Evolutionary conservation across 1,140 invertebrate species (phyloP), one percentile per base, ranked within the genome.

Genomic region (Lepidurus apus): DNA sequence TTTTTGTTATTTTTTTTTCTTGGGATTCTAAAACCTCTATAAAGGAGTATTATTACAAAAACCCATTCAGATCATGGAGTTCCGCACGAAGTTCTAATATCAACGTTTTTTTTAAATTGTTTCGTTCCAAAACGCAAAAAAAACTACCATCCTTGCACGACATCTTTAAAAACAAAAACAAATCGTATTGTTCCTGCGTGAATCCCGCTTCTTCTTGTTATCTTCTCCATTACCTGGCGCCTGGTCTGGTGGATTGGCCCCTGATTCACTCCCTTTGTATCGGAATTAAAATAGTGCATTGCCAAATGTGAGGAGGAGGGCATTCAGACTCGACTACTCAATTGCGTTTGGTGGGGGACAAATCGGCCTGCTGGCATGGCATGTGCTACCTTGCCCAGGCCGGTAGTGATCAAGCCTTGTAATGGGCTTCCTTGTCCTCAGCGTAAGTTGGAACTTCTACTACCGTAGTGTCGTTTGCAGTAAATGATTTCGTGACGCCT

Each of bases 321-420:
- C 1, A 89, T 93, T 74, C 92, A 93, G 85, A 94, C 93, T 82
- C 88, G 94, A 81, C 91, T 93, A 81, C 86, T 96, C 47, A 91
- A 94, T 82, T 97, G 95, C 84, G 93, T 95, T 75, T 96, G 94
- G 94, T 91, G 89, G 82, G 91, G 91, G 53, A 92, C 91, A 21
- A 91, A 92, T 82, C 89, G 91, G 82, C 89, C 93, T 42, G 93
- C 94, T 9, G 93, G 92, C 17, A 92, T 92, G 81, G 92, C 92
- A 24, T 95, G 94, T 85, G 88, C 24, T 93, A 92, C 74, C 7
- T 78, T 75, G 44, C 74, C 74, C 74, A 43, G 47, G 76, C 73
- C 77, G 45, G 24, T 53, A 13, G 78, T 79, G 44, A 34, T 42
- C 26, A 74, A 74, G 45, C 73, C 78, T 74, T 79, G 78, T 74